phyloP scores from a whole-genome alignment of 2,888 invertebrate species.

The Galerucella calmariensis region DNA sequence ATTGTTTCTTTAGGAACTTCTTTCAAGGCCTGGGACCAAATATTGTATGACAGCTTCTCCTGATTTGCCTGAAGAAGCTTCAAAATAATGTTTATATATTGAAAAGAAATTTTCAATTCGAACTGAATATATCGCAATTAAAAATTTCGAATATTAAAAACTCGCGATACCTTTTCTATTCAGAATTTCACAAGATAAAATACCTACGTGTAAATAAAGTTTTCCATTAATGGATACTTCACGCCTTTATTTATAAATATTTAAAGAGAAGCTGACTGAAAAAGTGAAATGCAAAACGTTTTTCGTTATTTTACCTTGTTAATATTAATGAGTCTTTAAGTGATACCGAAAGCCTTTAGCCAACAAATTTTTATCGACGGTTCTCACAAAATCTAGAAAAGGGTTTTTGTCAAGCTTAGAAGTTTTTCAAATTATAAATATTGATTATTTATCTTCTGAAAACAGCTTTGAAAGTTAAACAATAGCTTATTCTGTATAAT shows the following conservation, averaged over 20 bases:
- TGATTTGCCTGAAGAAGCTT: no score
- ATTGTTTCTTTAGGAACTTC: no score
- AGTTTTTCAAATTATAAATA: background rate
- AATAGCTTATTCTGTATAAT: background rate
- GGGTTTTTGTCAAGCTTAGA: slow-evolving; percentile 7
- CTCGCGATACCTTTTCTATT: background rate
- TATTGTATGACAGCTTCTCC: no score
- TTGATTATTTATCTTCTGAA: slow-evolving; percentile 1
- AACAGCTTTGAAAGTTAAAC: background rate
- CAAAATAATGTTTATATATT: background rate
- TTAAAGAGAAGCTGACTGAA: slow-evolving; percentile 46
- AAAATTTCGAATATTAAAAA: background rate
- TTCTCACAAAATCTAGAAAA: slow-evolving; percentile 31
- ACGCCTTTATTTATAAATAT: slow-evolving; percentile 48
- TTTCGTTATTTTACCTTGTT: slow-evolving; percentile 48
- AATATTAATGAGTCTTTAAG: slow-evolving; percentile 48
- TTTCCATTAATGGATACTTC: slow-evolving; percentile 44
- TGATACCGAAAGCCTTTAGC: slow-evolving; percentile 42
- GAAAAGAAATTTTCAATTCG: background rate
- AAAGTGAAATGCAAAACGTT: slow-evolving; percentile 48
- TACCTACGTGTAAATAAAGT: slow-evolving; percentile 40
- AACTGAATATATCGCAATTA: background rate
- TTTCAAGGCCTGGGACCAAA: no score
- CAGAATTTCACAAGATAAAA: background rate
- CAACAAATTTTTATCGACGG: slow-evolving; percentile 34